phyloP scores from a whole-genome alignment of 92 coral and sea anemone species.

The Epizoanthus scotinus region DNA sequence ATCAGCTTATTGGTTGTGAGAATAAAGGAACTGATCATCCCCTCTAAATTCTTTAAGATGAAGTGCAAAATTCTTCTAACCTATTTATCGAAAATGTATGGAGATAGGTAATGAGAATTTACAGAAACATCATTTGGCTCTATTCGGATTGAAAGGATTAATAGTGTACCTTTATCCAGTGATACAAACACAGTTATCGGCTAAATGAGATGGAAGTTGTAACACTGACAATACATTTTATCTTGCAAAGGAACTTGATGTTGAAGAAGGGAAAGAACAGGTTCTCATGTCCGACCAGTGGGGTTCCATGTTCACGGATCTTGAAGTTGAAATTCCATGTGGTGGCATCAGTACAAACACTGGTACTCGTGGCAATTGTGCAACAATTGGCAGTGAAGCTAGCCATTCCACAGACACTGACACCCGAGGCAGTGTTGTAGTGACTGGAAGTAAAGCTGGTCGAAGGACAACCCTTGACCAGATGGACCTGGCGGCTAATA shows the following conservation, averaged over 20 bases:
- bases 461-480: conserved; percentile 24
- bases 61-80: too few relatives aligned
- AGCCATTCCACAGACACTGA: not conserved
- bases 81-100: too few relatives aligned
- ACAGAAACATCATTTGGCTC: too few relatives aligned
- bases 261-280: conserved; percentile 75
- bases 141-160: too few relatives aligned
- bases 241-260: conserved; percentile 37
- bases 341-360: not conserved
- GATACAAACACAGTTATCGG: too few relatives aligned
- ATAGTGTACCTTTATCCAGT: too few relatives aligned
- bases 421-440: not conserved
- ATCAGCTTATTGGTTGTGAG: too few relatives aligned
- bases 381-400: not conserved
- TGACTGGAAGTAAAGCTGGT: not conserved
- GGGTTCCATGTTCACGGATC: conserved; percentile 82
- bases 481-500: conserved; percentile 7
- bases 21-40: too few relatives aligned
- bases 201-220: too few relatives aligned
- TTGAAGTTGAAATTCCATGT: conserved; percentile 8
- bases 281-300: conserved; percentile 81
- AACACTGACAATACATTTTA: too few relatives aligned
- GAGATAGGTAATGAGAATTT: too few relatives aligned
- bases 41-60: too few relatives aligned
- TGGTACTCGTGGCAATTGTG: not conserved